These are phyloP conservation scores for Drosophila kambysellisi DNA, from an alignment of 2,888 invertebrate genomes.

Conservation along the genomic window DNA sequence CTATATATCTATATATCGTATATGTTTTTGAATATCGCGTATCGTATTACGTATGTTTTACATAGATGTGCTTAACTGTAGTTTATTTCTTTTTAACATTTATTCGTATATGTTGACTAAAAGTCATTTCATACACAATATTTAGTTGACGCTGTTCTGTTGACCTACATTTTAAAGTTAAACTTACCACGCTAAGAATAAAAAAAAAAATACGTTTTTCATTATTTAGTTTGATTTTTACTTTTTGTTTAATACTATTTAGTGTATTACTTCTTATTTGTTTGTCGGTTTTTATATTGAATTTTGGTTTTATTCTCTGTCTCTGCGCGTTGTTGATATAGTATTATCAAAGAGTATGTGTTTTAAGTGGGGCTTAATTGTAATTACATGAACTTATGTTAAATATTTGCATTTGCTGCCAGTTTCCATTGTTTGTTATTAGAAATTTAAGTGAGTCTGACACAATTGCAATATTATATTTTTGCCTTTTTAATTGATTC, in stretches of 20 bases:
- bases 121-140: conserved; percentile 40
- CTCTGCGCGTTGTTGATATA: conserved; percentile 33
- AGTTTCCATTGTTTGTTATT: conserved; percentile 46
- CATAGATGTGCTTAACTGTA: conserved; percentile 40
- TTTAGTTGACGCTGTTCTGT: conserved; percentile 31
- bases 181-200: conserved; percentile 67
- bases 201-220: conserved; percentile 46
- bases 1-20: conserved; percentile 1
- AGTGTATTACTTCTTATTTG: conserved; percentile 23
- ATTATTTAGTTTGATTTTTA: conserved; percentile 38
- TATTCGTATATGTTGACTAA: conserved; percentile 50
- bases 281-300: background rate
- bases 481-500: conserved; percentile 31
- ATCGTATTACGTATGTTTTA: conserved; percentile 21
- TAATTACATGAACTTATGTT: conserved; percentile 64
- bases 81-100: conserved; percentile 36
- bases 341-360: conserved; percentile 34
- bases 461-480: conserved; percentile 50
- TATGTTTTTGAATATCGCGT: conserved; percentile 8
- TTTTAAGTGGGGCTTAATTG: conserved; percentile 42
- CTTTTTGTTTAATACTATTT: conserved; percentile 22
- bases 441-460: conserved; percentile 46
- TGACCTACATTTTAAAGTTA: conserved; percentile 60
- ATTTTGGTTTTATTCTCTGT: conserved; percentile 12
- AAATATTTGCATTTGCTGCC: conserved; percentile 53